These are phyloP conservation scores for Pyrgilauda ruficollis DNA, from an alignment of 2,113 vertebrate species.

Conservation along the genomic window DNA sequence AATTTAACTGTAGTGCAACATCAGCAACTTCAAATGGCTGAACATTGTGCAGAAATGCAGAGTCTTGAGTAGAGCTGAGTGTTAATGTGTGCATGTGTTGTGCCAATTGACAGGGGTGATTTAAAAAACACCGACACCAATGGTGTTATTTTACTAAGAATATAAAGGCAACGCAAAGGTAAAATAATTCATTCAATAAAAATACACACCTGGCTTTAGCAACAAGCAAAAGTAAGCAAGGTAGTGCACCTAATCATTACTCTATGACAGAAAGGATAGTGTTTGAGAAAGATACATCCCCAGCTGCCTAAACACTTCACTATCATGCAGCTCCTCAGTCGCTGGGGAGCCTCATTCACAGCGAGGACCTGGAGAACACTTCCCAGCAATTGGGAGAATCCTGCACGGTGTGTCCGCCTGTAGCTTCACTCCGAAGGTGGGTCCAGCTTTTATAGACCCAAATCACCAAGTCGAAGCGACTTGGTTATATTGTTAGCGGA, in stretches of 20 bases:
- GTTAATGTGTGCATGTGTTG: not conserved
- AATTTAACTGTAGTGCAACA: not conserved
- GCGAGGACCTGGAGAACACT: not conserved
- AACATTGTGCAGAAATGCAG: not conserved
- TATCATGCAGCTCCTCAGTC: not conserved
- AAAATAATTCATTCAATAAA: not conserved
- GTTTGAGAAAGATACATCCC: not conserved
- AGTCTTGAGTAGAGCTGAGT: not conserved
- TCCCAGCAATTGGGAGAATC: not conserved
- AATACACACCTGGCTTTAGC: not conserved
- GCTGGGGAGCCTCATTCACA: not conserved
- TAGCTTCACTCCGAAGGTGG: not conserved
- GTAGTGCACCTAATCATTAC: not conserved
- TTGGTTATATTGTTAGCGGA: not conserved
- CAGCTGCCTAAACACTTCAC: not conserved
- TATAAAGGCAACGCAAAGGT: not conserved
- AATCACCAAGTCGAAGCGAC: too few species aligned
- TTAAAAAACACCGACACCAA: not conserved
- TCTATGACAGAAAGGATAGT: too few species aligned
- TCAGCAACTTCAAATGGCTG: not conserved
- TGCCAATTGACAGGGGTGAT: accelerated
- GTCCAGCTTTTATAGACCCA: not conserved
- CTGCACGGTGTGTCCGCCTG: accelerated
- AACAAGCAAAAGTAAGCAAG: not conserved
- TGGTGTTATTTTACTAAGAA: not conserved